A percentile compares a stretch with the other conserved stretches of the same genome.
These are phyloP conservation scores for Aythya fuligula DNA, from an alignment of 2,797 vertebrate genomes.

Conservation along the genomic window DNA sequence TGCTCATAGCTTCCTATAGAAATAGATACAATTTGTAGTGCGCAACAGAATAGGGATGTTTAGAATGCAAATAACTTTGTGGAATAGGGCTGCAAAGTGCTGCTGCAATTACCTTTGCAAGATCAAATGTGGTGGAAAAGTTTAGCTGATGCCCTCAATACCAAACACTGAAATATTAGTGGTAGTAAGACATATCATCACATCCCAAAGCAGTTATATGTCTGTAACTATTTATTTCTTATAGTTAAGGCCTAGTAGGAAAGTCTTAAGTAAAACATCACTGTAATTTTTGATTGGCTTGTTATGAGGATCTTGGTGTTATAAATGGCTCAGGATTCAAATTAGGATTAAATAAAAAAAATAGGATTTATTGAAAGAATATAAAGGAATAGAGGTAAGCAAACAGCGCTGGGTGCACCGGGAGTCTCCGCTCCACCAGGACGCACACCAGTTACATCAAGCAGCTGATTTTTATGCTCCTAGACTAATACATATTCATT, in stretches of 20 bases:
- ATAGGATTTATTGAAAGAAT: too few relatives aligned
- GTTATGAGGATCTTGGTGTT: neutral
- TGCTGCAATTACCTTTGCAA: neutral
- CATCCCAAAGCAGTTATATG: neutral
- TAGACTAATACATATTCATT: too few relatives aligned
- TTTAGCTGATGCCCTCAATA: neutral
- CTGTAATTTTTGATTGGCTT: neutral
- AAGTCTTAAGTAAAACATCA: neutral
- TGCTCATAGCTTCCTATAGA: neutral
- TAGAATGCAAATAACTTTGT: neutral
- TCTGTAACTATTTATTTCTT: neutral
- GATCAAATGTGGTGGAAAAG: neutral
- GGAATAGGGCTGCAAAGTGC: neutral
- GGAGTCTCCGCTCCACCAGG: too few relatives aligned
- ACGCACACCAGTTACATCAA: too few relatives aligned
- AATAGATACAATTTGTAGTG: neutral
- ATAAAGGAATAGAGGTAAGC: too few relatives aligned
- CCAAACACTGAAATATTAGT: neutral
- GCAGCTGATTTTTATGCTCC: too few relatives aligned
- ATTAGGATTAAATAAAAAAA: too few relatives aligned
- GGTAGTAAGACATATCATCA: neutral
- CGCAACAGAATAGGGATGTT: neutral
- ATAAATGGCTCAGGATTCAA: too few relatives aligned
- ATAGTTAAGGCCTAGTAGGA: neutral
- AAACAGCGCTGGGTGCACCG: too few relatives aligned